Conservation (phyloP, 30 jellyfish, hydroid and myxozoan genomes). For the Hydractinia echinata region DNA sequence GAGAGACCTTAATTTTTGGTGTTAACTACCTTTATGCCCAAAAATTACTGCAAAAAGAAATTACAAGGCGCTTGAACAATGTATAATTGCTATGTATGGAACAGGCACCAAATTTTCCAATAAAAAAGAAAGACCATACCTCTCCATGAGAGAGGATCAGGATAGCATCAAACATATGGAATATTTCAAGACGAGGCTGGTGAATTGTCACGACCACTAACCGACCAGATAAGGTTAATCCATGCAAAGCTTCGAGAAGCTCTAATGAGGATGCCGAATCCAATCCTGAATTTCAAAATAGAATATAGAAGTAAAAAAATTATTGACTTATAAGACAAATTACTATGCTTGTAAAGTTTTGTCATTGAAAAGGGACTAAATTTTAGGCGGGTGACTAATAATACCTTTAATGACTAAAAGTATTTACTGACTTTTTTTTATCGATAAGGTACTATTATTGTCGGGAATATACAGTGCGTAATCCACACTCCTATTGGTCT, state of each 20-base stretch:
- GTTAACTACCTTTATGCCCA: too few relatives aligned
- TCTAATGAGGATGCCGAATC: slow-evolving; percentile 92
- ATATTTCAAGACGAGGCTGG: slow-evolving; percentile 86
- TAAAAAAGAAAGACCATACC: slow-evolving; percentile 30
- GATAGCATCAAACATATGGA: slow-evolving; percentile 87
- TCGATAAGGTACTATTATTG: too few relatives aligned
- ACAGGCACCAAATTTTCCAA: background rate
- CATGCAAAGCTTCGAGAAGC: slow-evolving; percentile 77
- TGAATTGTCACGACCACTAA: slow-evolving; percentile 84
- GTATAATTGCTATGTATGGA: background rate
- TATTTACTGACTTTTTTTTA: too few relatives aligned
- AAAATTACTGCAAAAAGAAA: background rate
- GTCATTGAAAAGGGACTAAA: background rate
- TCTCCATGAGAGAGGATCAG: slow-evolving; percentile 68
- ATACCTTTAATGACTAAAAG: too few relatives aligned
- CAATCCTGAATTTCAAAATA: slow-evolving; percentile 34
- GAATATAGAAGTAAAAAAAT: background rate
- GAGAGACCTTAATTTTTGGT: too few relatives aligned
- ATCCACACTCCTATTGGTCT: too few relatives aligned
- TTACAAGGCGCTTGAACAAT: background rate
- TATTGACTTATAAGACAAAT: background rate
- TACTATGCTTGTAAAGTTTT: background rate
- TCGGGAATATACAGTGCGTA: too few relatives aligned
- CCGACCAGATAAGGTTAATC: slow-evolving; percentile 85
- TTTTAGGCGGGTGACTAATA: too few relatives aligned